Evolutionary conservation across 2,888 invertebrate species (phyloP).

Genomic region (Standfussiana lucernea): DNA sequence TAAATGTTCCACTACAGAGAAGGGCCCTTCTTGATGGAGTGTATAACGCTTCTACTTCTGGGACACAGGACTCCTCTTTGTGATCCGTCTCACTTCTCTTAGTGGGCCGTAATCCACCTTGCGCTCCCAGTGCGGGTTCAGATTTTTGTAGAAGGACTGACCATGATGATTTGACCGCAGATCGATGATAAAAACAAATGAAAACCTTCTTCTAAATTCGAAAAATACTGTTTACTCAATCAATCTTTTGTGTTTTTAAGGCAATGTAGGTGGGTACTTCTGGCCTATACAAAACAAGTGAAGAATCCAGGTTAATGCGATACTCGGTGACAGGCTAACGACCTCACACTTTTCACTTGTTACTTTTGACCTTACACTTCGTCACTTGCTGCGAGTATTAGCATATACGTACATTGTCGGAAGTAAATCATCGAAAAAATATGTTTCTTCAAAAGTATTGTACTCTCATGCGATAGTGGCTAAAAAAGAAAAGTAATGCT

Average conservation of each 20-base stretch:
- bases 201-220: neutral
- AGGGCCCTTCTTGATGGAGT: neutral
- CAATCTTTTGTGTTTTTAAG: constrained; percentile 2
- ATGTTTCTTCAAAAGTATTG: neutral
- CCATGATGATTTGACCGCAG: neutral
- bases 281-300: constrained; percentile 6
- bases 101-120: neutral
- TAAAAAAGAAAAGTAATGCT: neutral
- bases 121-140: neutral
- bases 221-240: constrained; percentile 19
- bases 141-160: neutral
- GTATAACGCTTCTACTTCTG: neutral
- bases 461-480: neutral
- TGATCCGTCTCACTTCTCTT: no score
- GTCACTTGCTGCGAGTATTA: constrained; percentile 13
- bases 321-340: constrained; percentile 36
- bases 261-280: neutral
- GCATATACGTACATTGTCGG: constrained; percentile 33
- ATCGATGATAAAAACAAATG: neutral
- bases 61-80: neutral
- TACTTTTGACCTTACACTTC: constrained; percentile 54
- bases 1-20: neutral
- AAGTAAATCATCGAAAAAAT: neutral
- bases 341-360: constrained; percentile 42
- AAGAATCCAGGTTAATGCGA: constrained; percentile 48